Base-by-base conservation (phyloP, 2,113 vertebrate species). In the Colaptes auratus region DNA sequence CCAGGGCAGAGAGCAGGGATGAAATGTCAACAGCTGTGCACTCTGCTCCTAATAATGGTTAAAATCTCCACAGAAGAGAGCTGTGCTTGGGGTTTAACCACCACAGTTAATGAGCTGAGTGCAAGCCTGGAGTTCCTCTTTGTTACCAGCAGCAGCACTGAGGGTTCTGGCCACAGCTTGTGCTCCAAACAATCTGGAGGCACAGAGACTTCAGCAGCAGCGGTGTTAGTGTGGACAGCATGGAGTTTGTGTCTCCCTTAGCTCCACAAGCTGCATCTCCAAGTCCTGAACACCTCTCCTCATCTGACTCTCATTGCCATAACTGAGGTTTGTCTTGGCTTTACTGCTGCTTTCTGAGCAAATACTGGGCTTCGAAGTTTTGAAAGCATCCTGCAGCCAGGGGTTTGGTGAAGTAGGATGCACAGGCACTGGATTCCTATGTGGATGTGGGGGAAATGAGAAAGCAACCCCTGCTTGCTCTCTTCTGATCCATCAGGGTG, bases 281-380 rank as follows among this genome's bases (percentile, higher is more conserved):
- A 67, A 83, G 28, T 50, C 14, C 79, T 48, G 80, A 71, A 39
- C 7, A 35, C 17, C 63, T 75, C 79, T 73, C 89, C 61, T 92
- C 90, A 73, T 78, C 85, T 82, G 89, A 27, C 82, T 90, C 87
- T 82, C n/a, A 18, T 23, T 88, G 92, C 95, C 59, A 8, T 48
- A 79, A 20, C 44, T 23, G 63, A 84, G 87, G 23, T 91, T 96
- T 95, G 71, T 95, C 89, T 96, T 92, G 94, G 96, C 94, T 61
- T 65, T 8, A 0, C 19, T 33, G 66, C 84, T 91, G 87, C 66
- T 91, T 89, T 84, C 87, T 92, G 53, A 89, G 81, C 93, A 87
- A 92, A 90, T 85, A 61, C 5, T 87, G 92, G 91, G 78, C 87
- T 89, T 36, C 0, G 15, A 2, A 4, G 3, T 20, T 74, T 13